These are phyloP conservation scores for Vireo altiloquus DNA, from an alignment of 2,113 vertebrate species.

Conservation along the genomic window DNA sequence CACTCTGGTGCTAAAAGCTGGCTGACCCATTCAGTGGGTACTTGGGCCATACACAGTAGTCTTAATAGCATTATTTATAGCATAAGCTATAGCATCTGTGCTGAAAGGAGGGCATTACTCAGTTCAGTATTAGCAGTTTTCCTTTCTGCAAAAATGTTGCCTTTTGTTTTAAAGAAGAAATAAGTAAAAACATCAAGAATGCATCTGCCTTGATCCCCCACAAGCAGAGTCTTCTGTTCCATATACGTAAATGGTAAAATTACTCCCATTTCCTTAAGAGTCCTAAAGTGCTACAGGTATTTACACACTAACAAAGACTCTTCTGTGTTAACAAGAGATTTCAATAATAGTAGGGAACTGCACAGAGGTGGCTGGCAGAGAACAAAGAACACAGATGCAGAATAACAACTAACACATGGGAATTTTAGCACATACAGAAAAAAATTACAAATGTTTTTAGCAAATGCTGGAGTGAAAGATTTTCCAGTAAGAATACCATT, in stretches of 20 bases:
- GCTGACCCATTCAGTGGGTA: neutral
- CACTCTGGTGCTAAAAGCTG: neutral
- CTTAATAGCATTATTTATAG: neutral
- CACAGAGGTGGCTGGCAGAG: neutral
- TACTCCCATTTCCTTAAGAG: neutral
- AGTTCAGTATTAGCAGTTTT: neutral
- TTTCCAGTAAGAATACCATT: neutral
- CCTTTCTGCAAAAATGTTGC: neutral
- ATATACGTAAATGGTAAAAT: neutral
- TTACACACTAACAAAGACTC: neutral
- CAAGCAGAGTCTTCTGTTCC: neutral
- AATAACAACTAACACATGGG: neutral
- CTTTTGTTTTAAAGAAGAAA: neutral
- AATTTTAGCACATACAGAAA: conserved; percentile 6
- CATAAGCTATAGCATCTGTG: neutral
- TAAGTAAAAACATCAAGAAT: neutral
- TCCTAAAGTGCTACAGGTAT: neutral
- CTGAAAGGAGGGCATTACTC: neutral
- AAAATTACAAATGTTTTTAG: neutral
- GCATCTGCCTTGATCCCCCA: neutral
- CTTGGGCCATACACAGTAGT: neutral
- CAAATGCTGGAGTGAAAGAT: neutral
- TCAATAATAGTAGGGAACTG: neutral
- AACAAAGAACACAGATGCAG: conserved; percentile 23
- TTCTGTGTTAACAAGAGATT: neutral